Evolutionary conservation across 1,140 invertebrate species (phyloP).

Genomic region (Listronotus bonariensis): DNA sequence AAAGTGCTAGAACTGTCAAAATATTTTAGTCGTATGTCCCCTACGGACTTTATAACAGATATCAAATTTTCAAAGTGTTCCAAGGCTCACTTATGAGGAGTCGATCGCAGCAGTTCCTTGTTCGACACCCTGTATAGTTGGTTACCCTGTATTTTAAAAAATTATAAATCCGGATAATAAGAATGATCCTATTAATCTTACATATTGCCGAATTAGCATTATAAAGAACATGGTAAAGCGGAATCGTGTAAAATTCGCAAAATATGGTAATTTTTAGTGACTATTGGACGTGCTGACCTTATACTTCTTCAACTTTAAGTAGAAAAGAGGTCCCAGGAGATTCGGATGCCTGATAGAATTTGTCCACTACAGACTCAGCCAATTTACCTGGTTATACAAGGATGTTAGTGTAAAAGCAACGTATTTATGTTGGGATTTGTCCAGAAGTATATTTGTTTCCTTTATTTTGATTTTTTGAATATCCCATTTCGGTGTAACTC

Average conservation of each 20-base stretch:
- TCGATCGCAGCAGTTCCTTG: too few species aligned
- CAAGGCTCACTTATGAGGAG: too few species aligned
- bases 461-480: conserved; percentile 31
- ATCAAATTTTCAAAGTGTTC: too few species aligned
- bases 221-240: neutral
- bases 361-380: conserved; percentile 30
- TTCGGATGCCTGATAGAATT: conserved; percentile 29
- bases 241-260: conserved; percentile 2
- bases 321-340: conserved; percentile 29
- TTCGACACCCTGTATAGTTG: too few species aligned
- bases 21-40: too few species aligned
- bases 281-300: conserved; percentile 27
- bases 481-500: conserved; percentile 18
- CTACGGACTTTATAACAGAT: too few species aligned
- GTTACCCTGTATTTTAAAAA: too few species aligned
- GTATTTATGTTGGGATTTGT: conserved; percentile 33
- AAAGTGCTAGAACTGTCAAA: too few species aligned
- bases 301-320: conserved; percentile 29
- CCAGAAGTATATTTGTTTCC: conserved; percentile 23
- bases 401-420: conserved; percentile 31
- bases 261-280: conserved; percentile 27
- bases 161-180: too few species aligned
- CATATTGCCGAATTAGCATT: neutral
- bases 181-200: too few species aligned
- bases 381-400: conserved; percentile 24